Conservation (phyloP, 2,888 invertebrate genomes). For the Sialis lutaria region DNA sequence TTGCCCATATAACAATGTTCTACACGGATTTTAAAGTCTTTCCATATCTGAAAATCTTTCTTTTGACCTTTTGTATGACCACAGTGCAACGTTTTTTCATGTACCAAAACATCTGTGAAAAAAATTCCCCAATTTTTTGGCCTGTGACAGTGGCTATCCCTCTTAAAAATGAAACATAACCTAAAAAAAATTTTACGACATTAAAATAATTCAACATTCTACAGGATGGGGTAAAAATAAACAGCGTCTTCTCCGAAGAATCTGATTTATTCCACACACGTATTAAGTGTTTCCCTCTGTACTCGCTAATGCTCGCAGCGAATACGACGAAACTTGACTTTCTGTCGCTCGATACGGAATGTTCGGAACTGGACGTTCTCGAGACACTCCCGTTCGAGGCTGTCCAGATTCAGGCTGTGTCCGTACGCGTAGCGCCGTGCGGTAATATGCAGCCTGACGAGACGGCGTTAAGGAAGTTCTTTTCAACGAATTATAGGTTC, state of each 20-base stretch:
- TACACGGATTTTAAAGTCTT: no score
- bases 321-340: slow-evolving; percentile 51
- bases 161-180: no score
- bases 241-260: slow-evolving; percentile 31
- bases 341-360: slow-evolving; percentile 42
- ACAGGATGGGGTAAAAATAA: slow-evolving; percentile 26
- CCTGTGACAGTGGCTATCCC: no score
- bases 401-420: slow-evolving; percentile 26
- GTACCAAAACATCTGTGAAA: no score
- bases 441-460: slow-evolving; percentile 12
- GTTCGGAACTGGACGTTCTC: slow-evolving; percentile 34
- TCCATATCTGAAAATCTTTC: no score
- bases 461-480: slow-evolving; percentile 17
- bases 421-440: slow-evolving; percentile 21
- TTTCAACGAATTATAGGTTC: slow-evolving; percentile 22
- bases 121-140: no score
- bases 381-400: slow-evolving; percentile 37
- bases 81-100: no score
- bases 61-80: no score
- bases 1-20: no score
- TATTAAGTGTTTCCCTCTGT: slow-evolving; percentile 72
- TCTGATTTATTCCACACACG: slow-evolving; percentile 46
- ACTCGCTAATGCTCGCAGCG: slow-evolving; percentile 62
- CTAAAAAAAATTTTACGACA: no score
- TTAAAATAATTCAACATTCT: slow-evolving; percentile 20